These are phyloP conservation scores for Parapristionchus giblindavisi DNA, from an alignment of 2,888 invertebrate genomes.

Conservation along the genomic window DNA sequence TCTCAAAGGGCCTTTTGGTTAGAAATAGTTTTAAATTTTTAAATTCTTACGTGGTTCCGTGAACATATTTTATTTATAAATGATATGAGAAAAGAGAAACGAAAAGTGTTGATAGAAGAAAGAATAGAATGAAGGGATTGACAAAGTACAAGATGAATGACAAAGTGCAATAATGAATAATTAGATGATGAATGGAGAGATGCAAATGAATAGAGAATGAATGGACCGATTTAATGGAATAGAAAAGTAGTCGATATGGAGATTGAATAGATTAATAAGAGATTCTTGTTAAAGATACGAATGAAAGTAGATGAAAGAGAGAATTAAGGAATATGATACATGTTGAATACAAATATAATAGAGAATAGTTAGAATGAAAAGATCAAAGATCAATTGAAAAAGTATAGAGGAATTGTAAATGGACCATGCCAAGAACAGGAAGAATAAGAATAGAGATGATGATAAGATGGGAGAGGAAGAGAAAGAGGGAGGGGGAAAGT, in stretches of 20 bases:
- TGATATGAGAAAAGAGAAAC: background rate
- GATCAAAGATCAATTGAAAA: background rate
- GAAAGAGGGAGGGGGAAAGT: constrained; percentile 28
- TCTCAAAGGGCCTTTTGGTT: background rate
- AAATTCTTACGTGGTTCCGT: no score
- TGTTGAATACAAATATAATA: background rate
- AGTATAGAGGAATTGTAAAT: constrained; percentile 24
- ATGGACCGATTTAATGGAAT: background rate
- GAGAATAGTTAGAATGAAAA: background rate
- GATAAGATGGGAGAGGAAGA: background rate
- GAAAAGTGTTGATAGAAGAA: background rate
- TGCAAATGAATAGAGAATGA: no score
- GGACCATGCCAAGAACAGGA: background rate
- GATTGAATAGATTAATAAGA: background rate
- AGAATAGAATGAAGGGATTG: background rate
- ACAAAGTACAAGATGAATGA: background rate
- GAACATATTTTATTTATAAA: background rate
- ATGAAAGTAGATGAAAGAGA: background rate
- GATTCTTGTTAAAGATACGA: no score
- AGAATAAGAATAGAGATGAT: constrained; percentile 3
- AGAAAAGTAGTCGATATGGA: background rate
- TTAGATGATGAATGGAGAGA: no score
- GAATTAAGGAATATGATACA: background rate
- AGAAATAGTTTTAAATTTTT: background rate
- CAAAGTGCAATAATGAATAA: no score